Evolutionary conservation across 2,113 vertebrate genomes (phyloP).

Genomic region (Benitochromis conjunctus): DNA sequence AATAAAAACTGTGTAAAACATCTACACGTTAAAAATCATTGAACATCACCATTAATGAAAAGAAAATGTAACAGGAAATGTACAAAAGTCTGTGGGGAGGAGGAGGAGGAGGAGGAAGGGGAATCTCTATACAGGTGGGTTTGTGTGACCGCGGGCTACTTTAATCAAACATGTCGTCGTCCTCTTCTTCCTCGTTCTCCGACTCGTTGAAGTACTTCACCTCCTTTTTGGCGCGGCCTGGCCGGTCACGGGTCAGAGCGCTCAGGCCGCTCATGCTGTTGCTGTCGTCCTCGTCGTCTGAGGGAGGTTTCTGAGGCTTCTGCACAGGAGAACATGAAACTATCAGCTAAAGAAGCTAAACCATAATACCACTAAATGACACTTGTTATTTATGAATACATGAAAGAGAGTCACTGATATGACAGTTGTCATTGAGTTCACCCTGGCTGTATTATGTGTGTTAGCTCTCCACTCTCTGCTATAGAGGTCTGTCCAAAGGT

Average conservation of each 20-base stretch:
- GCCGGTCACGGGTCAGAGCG: conserved; percentile 73
- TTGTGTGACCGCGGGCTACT: conserved; percentile 59
- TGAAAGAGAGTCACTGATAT: neutral
- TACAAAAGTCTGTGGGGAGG: conserved; percentile 94
- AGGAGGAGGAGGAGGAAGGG: conserved; percentile 47
- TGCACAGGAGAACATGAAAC: conserved; percentile 21
- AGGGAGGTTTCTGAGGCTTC: conserved; percentile 85
- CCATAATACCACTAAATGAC: accelerated
- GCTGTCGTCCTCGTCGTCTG: conserved; percentile 78
- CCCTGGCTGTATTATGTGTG: accelerated
- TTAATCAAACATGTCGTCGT: conserved; percentile 93
- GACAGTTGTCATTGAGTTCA: neutral
- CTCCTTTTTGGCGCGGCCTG: conserved; percentile 89
- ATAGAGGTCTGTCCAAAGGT: neutral
- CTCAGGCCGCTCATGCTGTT: conserved; percentile 75
- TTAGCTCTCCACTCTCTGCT: neutral
- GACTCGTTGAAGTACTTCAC: conserved; percentile 94
- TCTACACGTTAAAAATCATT: conserved; percentile 98
- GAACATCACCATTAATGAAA: conserved; percentile 92
- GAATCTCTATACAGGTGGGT: conserved; percentile 76
- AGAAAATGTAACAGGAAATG: conserved; percentile 89
- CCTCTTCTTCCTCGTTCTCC: conserved; percentile 81
- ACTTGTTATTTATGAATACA: neutral
- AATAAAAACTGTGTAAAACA: conserved; percentile 99
- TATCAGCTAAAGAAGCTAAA: no score